Conservation (phyloP, 2,888 invertebrate species). For the Aplocera efformata region DNA sequence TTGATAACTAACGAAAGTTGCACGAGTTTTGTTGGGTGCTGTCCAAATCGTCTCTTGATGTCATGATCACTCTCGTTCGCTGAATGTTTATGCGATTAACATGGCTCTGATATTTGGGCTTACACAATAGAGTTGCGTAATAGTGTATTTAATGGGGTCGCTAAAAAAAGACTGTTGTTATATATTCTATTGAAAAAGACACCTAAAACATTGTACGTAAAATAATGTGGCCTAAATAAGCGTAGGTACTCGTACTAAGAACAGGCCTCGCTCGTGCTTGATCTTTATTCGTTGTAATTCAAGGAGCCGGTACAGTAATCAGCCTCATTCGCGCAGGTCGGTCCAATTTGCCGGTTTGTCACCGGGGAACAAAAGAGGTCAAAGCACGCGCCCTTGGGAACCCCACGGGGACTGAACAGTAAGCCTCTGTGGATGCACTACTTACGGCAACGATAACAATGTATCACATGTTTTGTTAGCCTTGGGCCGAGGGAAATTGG, state of each 20-base stretch:
- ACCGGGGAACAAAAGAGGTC: constrained; percentile 7
- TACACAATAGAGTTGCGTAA: too few relatives aligned
- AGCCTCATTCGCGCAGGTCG: constrained; percentile 10
- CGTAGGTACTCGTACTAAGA: too few relatives aligned
- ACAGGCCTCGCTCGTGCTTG: too few relatives aligned
- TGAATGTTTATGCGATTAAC: neutral
- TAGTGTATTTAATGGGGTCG: too few relatives aligned
- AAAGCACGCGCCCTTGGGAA: constrained; percentile 10
- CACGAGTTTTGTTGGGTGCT: constrained; percentile 7
- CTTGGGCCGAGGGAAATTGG: constrained; percentile 10
- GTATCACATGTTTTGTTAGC: constrained; percentile 9
- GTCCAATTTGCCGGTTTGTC: constrained; percentile 17
- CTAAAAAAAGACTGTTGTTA: too few relatives aligned
- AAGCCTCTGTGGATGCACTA: neutral
- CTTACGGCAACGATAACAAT: neutral
- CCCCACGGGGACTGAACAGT: neutral
- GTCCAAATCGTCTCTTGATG: constrained; percentile 10
- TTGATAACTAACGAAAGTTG: constrained; percentile 1
- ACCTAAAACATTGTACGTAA: too few relatives aligned
- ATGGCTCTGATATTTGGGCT: too few relatives aligned
- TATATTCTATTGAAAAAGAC: too few relatives aligned
- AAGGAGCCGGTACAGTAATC: constrained; percentile 5
- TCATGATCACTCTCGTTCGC: constrained; percentile 1
- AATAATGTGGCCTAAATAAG: too few relatives aligned
- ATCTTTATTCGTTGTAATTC: too few relatives aligned